Base-by-base conservation (phyloP, 2,797 vertebrate species). In the Cirrhinus mrigala region DNA sequence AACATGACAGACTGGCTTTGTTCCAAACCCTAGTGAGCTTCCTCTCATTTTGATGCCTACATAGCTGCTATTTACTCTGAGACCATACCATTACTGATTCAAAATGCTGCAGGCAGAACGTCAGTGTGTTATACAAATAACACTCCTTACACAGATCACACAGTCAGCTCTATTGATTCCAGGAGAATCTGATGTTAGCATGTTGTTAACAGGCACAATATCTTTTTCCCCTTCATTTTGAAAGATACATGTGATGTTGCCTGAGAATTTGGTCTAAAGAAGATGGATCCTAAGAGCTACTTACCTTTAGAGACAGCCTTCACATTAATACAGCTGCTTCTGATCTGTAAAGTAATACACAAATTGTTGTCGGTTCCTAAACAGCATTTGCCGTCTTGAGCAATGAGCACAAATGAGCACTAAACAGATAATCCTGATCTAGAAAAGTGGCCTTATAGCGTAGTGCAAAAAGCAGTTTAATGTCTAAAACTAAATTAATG, bases 51-150 rank as follows among this genome's bases (percentile, higher is more conserved):
- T 70, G 9, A 37, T 70, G 37, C 33, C 10, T 70, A 12, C 20
- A 44, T 70, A 40, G 10, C 68, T 22, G 9, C 20, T n/a, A 44
- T 66, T 33, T 66, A 66, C 24, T 62, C 60, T 62, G 60, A 62
- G 24, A 24, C 3, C 68, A 44, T 22, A 70, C 37, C 33, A 70
- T 70, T 40, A 70, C 46, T 73, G 70, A 73, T n/a, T 73, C 70
- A 73, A n/a, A 73, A 24, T 73, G 70, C 46, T 68, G 6, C 27
- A 37, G 64, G n/a, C 46, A 48, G 40, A 71, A 24, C 69, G n/a
- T 71, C 69, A 24, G 69, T 8, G 40, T 71, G 11, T 50, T 27
- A 73, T 22, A 70, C 68, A 70, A 50, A 74, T 52, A 68, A n/a
- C 27, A 0, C 6, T 33, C 3, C 46, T 80, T 12, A 52, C 62